Conservation (phyloP, 2,113 vertebrate genomes). For the Eptatretus burgeri region DNA sequence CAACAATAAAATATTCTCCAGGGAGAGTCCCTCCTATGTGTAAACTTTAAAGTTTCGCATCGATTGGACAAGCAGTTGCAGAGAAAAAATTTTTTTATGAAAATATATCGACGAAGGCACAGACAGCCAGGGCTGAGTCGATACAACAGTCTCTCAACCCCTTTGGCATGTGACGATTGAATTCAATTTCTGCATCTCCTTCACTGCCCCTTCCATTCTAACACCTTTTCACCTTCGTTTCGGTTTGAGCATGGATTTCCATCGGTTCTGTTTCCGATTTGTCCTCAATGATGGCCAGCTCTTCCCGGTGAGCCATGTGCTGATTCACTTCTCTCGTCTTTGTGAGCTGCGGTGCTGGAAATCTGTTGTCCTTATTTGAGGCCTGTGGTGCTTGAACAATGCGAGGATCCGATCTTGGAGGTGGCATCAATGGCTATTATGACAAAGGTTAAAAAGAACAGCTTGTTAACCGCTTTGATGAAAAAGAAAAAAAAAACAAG, state of each 20-base stretch:
- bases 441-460: not conserved
- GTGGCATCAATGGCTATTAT: not conserved
- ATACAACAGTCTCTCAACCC: too few relatives aligned
- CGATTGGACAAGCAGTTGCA: too few relatives aligned
- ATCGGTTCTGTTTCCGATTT: slow-evolving; percentile 6
- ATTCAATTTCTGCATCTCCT: slow-evolving; percentile 11
- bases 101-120: too few relatives aligned
- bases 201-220: slow-evolving; percentile 10
- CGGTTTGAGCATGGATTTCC: slow-evolving; percentile 7
- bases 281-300: slow-evolving; percentile 12
- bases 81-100: too few relatives aligned
- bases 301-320: slow-evolving; percentile 19
- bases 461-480: too few relatives aligned
- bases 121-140: too few relatives aligned
- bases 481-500: too few relatives aligned
- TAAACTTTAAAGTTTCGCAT: too few relatives aligned
- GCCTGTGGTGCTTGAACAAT: slow-evolving; percentile 26
- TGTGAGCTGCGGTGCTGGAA: slow-evolving; percentile 14
- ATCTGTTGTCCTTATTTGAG: slow-evolving; percentile 24
- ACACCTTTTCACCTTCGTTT: slow-evolving; percentile 15
- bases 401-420: slow-evolving; percentile 8
- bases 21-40: too few relatives aligned
- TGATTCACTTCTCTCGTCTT: slow-evolving; percentile 11
- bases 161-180: too few relatives aligned
- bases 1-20: too few relatives aligned